Percentiles rank a stretch among this genome's conserved stretches.
Conservation (phyloP, 2,113 vertebrate genomes). For the Motacilla tschutschensis region DNA sequence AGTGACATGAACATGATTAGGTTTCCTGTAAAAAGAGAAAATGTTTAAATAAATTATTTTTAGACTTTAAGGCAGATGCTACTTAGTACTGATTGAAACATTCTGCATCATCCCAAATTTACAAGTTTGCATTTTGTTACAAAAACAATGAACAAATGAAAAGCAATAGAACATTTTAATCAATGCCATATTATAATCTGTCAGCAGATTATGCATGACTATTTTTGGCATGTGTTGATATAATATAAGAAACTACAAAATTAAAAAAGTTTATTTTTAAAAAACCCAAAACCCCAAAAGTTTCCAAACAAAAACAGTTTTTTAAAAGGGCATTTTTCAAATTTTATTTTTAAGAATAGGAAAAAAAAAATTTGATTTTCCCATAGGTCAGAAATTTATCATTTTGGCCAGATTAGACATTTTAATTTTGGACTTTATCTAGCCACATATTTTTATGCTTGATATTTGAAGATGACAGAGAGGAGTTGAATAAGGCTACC, state of each 20-base stretch:
- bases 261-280: neutral
- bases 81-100: constrained; percentile 43
- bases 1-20: constrained; percentile 11
- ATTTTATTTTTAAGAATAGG: neutral
- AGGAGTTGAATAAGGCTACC: neutral
- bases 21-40: constrained; percentile 7
- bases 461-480: neutral
- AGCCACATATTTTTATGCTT: neutral
- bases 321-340: neutral
- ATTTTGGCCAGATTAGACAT: neutral
- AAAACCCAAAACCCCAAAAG: neutral
- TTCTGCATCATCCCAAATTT: constrained; percentile 37
- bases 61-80: constrained; percentile 40
- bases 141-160: constrained; percentile 55
- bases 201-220: constrained; percentile 14
- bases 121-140: constrained; percentile 42
- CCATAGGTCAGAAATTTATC: neutral
- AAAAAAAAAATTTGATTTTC: neutral
- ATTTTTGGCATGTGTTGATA: constrained; percentile 23
- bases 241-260: neutral
- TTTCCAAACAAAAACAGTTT: neutral
- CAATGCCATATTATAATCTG: constrained; percentile 45
- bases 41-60: constrained; percentile 42
- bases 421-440: neutral
- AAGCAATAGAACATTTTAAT: constrained; percentile 39